Percentiles rank a stretch among this genome's conserved stretches.
These are phyloP conservation scores for Pterostichus niger DNA, from an alignment of 2,888 invertebrate species.

Conservation along the genomic window DNA sequence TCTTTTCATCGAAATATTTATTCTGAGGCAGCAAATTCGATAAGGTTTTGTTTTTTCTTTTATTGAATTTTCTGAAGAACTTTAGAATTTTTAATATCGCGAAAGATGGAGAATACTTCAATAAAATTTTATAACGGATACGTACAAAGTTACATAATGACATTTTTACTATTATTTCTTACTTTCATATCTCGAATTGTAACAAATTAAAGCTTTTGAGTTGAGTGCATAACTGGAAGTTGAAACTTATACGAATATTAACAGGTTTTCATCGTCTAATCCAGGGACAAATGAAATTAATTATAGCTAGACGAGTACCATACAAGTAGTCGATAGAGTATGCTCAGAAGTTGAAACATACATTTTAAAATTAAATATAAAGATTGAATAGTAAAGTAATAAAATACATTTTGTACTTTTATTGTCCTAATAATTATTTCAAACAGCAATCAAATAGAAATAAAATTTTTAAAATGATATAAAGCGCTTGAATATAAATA, in stretches of 20 bases:
- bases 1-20: constrained; percentile 49
- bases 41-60: constrained; percentile 37
- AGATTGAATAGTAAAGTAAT: too few relatives aligned
- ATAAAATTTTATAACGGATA: constrained; percentile 46
- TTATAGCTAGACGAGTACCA: too few relatives aligned
- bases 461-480: too few relatives aligned
- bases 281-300: too few relatives aligned
- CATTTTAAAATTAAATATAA: too few relatives aligned
- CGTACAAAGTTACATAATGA: constrained; percentile 34
- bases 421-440: too few relatives aligned
- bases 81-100: constrained; percentile 44
- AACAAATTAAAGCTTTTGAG: constrained; percentile 14
- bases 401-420: too few relatives aligned
- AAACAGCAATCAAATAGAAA: too few relatives aligned
- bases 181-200: constrained; percentile 15
- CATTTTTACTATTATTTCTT: constrained; percentile 33
- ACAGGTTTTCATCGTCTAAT: too few relatives aligned
- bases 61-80: constrained; percentile 37
- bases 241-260: background rate
- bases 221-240: background rate
- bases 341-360: too few relatives aligned
- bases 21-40: constrained; percentile 47
- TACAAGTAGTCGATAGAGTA: too few relatives aligned
- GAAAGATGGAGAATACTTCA: constrained; percentile 34
- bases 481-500: too few relatives aligned